Percentiles rank a stretch among this genome's conserved stretches.
Evolutionary conservation across 2,888 invertebrate species (phyloP).

Genomic region (Drosophila tanythrix): DNA sequence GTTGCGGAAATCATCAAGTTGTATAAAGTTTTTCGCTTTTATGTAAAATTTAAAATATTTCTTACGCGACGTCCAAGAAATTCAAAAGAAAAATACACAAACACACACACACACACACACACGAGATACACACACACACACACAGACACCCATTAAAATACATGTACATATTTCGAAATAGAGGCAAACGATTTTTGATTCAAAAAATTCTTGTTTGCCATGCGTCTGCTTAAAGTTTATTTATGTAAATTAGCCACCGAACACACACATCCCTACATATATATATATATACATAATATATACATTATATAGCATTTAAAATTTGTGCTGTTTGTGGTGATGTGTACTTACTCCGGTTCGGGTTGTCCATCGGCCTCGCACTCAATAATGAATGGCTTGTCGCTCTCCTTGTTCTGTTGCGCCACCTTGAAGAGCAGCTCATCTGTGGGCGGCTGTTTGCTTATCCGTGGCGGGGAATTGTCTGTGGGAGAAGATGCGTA

Average conservation of each 20-base stretch:
- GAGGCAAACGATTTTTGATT: conserved; percentile 29
- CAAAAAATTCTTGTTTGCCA: conserved; percentile 27
- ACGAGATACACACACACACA: not conserved
- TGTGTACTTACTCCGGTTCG: conserved; percentile 91
- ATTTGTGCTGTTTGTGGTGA: not conserved
- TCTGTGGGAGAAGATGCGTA: conserved; percentile 85
- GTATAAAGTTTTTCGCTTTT: conserved; percentile 19
- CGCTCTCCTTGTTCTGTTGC: conserved; percentile 91
- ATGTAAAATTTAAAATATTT: conserved; percentile 54
- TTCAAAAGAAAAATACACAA: conserved; percentile 9
- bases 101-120: not conserved
- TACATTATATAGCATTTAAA: not conserved
- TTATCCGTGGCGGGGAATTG: conserved; percentile 95
- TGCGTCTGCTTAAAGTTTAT: conserved; percentile 60
- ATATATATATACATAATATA: not conserved
- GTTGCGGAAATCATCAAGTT: not conserved
- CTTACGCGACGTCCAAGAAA: conserved; percentile 34
- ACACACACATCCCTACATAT: not conserved
- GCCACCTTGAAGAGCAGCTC: conserved; percentile 96
- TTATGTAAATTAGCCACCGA: conserved; percentile 52
- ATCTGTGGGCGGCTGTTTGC: conserved; percentile 96
- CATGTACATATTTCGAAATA: not conserved
- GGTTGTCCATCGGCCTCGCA: conserved; percentile 99
- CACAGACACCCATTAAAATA: not conserved
- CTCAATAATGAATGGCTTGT: conserved; percentile 97